Percentiles rank a stretch among this genome's conserved stretches.
Evolutionary conservation across 2,113 vertebrate species (phyloP).

Genomic region (Corydoras sp.): DNA sequence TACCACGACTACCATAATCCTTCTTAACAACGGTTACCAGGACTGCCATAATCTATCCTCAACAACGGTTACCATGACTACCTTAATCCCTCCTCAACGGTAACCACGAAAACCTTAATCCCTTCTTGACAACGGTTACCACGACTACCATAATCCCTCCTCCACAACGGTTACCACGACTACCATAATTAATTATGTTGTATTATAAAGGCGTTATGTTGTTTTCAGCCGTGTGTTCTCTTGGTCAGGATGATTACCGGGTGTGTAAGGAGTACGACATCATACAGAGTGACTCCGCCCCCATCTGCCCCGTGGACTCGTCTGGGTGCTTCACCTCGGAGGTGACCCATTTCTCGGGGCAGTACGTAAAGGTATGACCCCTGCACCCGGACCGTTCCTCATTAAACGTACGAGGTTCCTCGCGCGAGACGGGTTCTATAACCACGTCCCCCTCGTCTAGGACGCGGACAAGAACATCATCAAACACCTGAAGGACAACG

Average conservation of each 20-base stretch:
- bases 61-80: no score
- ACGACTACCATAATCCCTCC: no score
- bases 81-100: no score
- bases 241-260: constrained; percentile 83
- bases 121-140: no score
- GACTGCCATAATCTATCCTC: no score
- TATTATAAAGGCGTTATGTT: no score
- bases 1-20: no score
- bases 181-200: no score
- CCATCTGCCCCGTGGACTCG: constrained; percentile 89
- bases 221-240: not conserved
- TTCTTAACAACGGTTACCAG: no score
- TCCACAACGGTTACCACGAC: no score
- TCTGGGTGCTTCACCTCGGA: constrained; percentile 91
- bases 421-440: not conserved
- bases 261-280: constrained; percentile 88
- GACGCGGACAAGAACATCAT: constrained; percentile 95
- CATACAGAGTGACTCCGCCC: constrained; percentile 88
- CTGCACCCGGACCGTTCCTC: no score
- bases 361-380: constrained; percentile 89
- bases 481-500: constrained; percentile 80
- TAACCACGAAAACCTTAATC: no score
- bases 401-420: not conserved
- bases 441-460: constrained; percentile 54
- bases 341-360: constrained; percentile 87